A percentile compares a stretch with the other conserved stretches of the same genome.
These are phyloP conservation scores for Danaus plexippus DNA, from an alignment of 1,140 invertebrate species.

Conservation along the genomic window DNA sequence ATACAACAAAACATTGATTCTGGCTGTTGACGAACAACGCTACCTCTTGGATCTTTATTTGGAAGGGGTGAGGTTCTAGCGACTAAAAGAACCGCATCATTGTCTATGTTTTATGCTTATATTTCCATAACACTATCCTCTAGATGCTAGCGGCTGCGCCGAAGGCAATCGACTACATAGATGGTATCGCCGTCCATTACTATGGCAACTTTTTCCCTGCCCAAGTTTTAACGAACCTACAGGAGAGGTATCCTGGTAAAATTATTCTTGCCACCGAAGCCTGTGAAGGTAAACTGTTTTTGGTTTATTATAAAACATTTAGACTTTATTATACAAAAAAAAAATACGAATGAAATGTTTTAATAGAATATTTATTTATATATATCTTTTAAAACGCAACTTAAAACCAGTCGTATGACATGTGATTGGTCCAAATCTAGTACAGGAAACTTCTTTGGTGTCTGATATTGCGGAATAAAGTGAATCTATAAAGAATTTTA, in stretches of 20 bases:
- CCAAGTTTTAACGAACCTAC: conserved; percentile 66
- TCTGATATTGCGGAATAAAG: too few species aligned
- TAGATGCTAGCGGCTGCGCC: conserved; percentile 53
- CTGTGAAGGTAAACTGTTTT: conserved; percentile 67
- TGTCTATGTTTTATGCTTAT: conserved; percentile 3
- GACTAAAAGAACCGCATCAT: background rate
- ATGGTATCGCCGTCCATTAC: conserved; percentile 82
- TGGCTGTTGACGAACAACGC: conserved; percentile 81
- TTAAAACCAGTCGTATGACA: too few species aligned
- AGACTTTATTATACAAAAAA: too few species aligned
- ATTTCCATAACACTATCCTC: too few species aligned
- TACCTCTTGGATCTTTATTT: conserved; percentile 76
- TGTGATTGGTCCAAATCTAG: too few species aligned
- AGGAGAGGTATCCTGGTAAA: conserved; percentile 74
- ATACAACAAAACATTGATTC: conserved; percentile 73
- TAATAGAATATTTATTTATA: too few species aligned
- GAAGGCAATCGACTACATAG: conserved; percentile 74
- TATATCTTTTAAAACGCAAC: too few species aligned
- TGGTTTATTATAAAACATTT: background rate
- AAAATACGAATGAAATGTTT: too few species aligned
- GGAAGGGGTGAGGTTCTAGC: conserved; percentile 71
- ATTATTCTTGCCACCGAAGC: conserved; percentile 82
- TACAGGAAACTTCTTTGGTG: too few species aligned
- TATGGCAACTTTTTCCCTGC: conserved; percentile 74
- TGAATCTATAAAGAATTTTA: too few species aligned